A percentile compares a stretch with the other conserved stretches of the same genome.
Conservation (phyloP, 2,888 invertebrate species). For the Cheilosia impressa region DNA sequence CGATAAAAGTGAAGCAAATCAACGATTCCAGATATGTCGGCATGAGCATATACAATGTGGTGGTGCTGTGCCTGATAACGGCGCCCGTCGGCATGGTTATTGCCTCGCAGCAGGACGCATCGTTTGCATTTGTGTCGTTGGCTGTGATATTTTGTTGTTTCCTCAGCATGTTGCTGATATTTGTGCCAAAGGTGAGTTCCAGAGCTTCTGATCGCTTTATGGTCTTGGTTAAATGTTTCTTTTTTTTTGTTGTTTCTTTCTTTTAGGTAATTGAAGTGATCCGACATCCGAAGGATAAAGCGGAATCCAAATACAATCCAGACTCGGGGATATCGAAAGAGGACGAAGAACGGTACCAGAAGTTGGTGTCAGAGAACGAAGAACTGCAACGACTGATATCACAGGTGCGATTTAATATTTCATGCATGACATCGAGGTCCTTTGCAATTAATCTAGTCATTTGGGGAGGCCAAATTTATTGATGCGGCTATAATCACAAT, state of each 20-base stretch:
- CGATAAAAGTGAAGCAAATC: slow-evolving; percentile 97
- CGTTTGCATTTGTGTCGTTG: slow-evolving; percentile 97
- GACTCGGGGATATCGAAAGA: slow-evolving; percentile 93
- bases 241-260: slow-evolving; percentile 78
- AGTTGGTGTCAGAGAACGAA: slow-evolving; percentile 96
- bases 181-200: slow-evolving; percentile 94
- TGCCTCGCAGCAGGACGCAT: slow-evolving; percentile 98
- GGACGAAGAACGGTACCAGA: slow-evolving; percentile 97
- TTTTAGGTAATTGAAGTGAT: slow-evolving; percentile 93
- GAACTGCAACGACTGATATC: slow-evolving; percentile 97
- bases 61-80: slow-evolving; percentile 98
- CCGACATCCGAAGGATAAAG: slow-evolving; percentile 93
- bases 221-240: slow-evolving; percentile 18
- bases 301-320: slow-evolving; percentile 94
- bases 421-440: not conserved
- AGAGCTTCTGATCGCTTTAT: not conserved
- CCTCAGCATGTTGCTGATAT: slow-evolving; percentile 98
- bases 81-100: slow-evolving; percentile 99
- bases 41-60: slow-evolving; percentile 99
- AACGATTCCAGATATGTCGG: slow-evolving; percentile 99
- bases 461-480: not conserved
- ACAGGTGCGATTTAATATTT: slow-evolving; percentile 87
- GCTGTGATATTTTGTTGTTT: slow-evolving; percentile 99
- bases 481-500: not conserved
- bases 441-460: slow-evolving; percentile 6